Evolutionary conservation across 2,888 invertebrate species (phyloP), one percentile per base, ranked within the genome.

Genomic region (Ophion costatus): DNA sequence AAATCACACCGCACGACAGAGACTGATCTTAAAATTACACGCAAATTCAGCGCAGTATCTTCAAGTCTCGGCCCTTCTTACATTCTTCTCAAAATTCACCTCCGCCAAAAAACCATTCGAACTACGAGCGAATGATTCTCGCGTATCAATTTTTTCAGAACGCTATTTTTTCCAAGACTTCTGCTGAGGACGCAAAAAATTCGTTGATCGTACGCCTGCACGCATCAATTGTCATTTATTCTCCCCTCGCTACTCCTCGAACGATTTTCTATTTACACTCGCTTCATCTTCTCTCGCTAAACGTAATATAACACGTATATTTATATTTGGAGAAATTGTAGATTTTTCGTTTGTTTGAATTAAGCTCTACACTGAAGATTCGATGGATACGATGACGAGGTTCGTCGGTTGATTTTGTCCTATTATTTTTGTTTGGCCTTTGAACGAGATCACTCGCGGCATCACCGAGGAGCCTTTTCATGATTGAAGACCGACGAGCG

Each of bases 211-310:
- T 10, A 61, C 38, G 42, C 42, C 5, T 17, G 42, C 38, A 24
- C 38, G 33, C 14, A 14, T 80, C 38, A 22, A 64, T 66, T 51
- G n/a, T 82, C 82, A 66, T 82, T 82, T 73, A 73, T 78, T 66
- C 59, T 29, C 51, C 45, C 56, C 20, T 82, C 64, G 61, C 38
- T 51, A 64, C 77, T 69, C 61, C n/a, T 6, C 70, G 59, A 78
- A 71, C 59, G 73, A 79, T 83, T 61, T 59, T 67, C 63, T 83
- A 83, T 83, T 42, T 83, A 83, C 83, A 83, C 73, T 56, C 64
- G 51, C 51, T 69, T 80, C 64, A 4, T 69, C 64, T 59, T 70
- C 38, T 45, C 24, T 5, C 61, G 38, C 73, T 82, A 73, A 73
- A 57, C 22, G 57, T 61, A 66, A 64, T 29, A 71, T 78, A 78